phyloP scores from a whole-genome alignment of 2,113 vertebrate species.

The Dryoscopus gambensis region DNA sequence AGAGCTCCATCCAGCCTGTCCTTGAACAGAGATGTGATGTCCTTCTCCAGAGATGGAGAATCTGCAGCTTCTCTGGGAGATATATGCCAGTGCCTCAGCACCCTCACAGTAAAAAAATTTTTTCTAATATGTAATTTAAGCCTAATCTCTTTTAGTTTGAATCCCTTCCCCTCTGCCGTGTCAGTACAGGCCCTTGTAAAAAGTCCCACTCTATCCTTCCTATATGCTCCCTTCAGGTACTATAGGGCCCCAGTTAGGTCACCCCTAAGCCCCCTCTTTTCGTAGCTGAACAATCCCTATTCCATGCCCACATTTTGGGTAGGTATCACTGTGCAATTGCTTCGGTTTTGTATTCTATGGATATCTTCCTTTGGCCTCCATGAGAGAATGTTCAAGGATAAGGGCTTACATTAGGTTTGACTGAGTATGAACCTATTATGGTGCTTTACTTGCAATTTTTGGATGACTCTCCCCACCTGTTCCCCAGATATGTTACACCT shows the following conservation, averaged over 20 bases:
- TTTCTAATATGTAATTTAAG: neutral
- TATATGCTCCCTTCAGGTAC: neutral
- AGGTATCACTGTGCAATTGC: neutral
- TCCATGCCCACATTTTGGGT: neutral
- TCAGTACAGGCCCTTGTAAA: neutral
- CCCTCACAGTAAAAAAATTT: neutral
- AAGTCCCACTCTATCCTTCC: neutral
- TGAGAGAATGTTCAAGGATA: neutral
- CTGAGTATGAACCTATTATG: neutral
- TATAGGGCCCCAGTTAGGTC: rapidly evolving
- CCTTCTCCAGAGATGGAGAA: neutral
- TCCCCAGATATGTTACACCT: neutral
- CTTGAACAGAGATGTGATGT: no score
- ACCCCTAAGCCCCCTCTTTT: neutral
- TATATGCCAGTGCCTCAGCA: neutral
- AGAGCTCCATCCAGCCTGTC: neutral
- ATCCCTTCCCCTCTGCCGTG: no score
- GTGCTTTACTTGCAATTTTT: neutral
- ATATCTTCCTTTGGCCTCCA: neutral
- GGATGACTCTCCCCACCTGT: rapidly evolving
- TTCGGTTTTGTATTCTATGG: neutral
- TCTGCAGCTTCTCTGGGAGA: neutral
- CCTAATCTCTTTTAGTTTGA: neutral
- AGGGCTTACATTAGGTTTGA: neutral
- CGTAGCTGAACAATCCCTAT: neutral